Base-by-base conservation (phyloP, 2,888 invertebrate species). In the Nymphalis urticae region DNA sequence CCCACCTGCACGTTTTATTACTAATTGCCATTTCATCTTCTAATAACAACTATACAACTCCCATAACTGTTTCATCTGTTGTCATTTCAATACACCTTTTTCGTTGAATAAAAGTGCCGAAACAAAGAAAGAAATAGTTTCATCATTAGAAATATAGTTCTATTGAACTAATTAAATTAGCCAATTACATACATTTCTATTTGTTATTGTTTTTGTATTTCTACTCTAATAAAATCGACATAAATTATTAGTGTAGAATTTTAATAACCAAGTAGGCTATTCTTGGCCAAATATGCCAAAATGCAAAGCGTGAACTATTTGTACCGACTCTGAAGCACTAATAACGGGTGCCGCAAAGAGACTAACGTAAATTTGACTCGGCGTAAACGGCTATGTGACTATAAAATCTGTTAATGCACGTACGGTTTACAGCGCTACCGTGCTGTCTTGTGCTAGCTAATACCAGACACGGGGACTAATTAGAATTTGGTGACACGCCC, bases 401-500 rank as follows among this genome's bases (percentile, higher is more conserved):
- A 63, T 72, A 56, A 72, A 72, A 66, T 65, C 70, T 66, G 70
- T 62, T 72, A 70, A 72, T 72, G 65, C 24, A 53, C 61, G 32
- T 56, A 61, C 64, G 42, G 58, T 42, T 58, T 62, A 53, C 24
- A 53, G 60, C 62, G 54, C 58, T 68, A 77, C 80, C 84, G 81
- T 83, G 82, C 81, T 83, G 79, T 78, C 79, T 84, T 81, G 92
- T 91, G 74, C 92, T 86, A 86, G 85, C 86, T 88, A 82, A 86
- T 83, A 80, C 90, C 92, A 88, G 91, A 85, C 90, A 92, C 92
- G 86, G 84, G 73, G 80, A 83, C 86, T 90, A 92, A 92, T 92
- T 92, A 92, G 85, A 91, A 90, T 89, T 87, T 86, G 86, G 87
- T 86, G 89, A 89, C 91, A 91, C 88, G 90, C 85, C 87, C 82